Base-by-base conservation (phyloP, 1,140 invertebrate species). In the Anthonomus grandis region DNA sequence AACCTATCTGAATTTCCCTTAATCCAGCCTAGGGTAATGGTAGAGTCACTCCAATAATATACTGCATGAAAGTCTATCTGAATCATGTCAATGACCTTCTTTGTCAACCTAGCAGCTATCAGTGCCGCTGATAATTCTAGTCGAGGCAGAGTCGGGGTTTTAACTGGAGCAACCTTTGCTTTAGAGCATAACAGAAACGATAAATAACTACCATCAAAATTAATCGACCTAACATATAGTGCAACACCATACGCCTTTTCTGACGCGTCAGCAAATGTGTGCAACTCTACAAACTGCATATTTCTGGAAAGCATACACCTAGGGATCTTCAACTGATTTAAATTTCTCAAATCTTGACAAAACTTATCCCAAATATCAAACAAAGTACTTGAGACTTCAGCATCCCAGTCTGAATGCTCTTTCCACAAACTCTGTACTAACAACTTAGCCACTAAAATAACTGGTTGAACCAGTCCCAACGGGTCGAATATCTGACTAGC, bases 401-500 rank as follows among this genome's bases (percentile, higher is more conserved):
- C 67, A 54, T 76, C 72, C 71, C 71, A 75, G 0, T 36, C 46
- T 4, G 72, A 8, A 19, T 69, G 67, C 4, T 52, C 2, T 36
- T 56, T 34, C 71, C 71, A 74, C 8, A 75, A 34, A 15, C 59
- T 12, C 62, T 74, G 71, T 18, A 74, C 54, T 13, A 71, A 50
- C 1, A 69, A 57, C 60, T 74, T 75, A 10, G 62, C 63, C 15
- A 22, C 52, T 2, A 75, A 57, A 9, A 64, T 65, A 0, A 70
- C 27, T 8, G 71, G 72, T 1, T 46, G 34, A 1, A 71, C 22
- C 9, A 66, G 51, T 12, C 70, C 71, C 17, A 65, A 34, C 9
- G 60, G 62, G 47, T 69, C 66, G 13, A 64, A 67, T 10, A 69
- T 49, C n/a, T 48, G 22, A n/a, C 64, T 51, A 13, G 59, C 60